Conservation (phyloP, 2,797 vertebrate genomes). For the Delichon dasypus region DNA sequence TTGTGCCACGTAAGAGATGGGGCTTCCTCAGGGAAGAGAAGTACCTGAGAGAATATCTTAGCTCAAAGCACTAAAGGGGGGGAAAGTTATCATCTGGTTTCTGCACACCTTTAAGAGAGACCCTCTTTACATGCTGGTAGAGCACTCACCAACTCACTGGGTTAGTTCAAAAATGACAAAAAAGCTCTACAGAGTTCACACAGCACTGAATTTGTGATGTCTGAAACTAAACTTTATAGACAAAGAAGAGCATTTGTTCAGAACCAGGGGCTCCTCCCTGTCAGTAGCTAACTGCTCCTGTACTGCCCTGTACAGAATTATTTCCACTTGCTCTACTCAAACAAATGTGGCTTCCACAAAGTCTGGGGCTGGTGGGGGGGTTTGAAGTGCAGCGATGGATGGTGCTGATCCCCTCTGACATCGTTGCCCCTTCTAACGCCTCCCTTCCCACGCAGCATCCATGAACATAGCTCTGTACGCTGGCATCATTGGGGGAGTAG, state of each 20-base stretch:
- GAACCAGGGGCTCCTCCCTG: background rate
- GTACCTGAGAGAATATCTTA: background rate
- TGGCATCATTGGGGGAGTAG: constrained; percentile 78
- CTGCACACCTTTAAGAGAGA: background rate
- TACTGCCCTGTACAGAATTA: background rate
- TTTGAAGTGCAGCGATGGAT: background rate
- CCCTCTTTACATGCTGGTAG: background rate
- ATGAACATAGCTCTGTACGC: constrained; percentile 83
- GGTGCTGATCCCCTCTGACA: background rate
- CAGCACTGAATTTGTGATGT: background rate
- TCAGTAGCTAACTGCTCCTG: background rate
- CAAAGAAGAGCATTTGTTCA: background rate
- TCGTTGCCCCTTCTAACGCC: background rate
- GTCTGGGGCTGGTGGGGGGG: background rate
- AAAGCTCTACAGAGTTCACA: background rate
- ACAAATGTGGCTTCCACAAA: background rate
- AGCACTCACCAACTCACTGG: background rate
- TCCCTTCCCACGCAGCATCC: constrained; percentile 73
- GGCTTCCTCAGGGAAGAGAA: background rate
- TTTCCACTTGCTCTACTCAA: background rate
- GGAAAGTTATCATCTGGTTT: background rate
- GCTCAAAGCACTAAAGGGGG: background rate
- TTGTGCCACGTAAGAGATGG: constrained; percentile 77
- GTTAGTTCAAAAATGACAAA: background rate
- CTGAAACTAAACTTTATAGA: background rate